These are phyloP conservation scores for Hippasteria phrygiana DNA, from an alignment of 53 echinoderm and acorn worm genomes.

Conservation along the genomic window DNA sequence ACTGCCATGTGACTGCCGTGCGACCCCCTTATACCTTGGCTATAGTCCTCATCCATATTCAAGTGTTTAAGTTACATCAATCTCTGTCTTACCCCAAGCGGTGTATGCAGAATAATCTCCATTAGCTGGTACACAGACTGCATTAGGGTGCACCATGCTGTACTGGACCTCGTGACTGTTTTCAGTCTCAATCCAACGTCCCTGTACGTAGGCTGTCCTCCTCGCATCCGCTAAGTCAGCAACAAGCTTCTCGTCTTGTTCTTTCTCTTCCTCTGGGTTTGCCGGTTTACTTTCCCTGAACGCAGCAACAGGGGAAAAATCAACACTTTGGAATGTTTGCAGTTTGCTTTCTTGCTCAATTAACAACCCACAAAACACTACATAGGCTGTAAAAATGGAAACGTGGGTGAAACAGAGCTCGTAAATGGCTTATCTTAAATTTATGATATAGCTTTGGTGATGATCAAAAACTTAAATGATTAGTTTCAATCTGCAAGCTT, in stretches of 20 bases:
- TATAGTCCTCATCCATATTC: no score
- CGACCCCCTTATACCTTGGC: no score
- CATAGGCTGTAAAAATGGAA: no score
- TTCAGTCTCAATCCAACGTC: constrained; percentile 94
- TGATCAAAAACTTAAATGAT: no score
- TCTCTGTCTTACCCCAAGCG: constrained; percentile 81
- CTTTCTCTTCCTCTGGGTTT: constrained; percentile 54
- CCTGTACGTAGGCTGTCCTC: constrained; percentile 85
- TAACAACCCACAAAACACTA: no score
- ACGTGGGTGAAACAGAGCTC: no score
- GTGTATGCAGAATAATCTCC: constrained; percentile 95
- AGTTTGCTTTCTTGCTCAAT: no score
- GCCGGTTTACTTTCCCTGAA: constrained; percentile 38
- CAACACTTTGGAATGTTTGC: no score
- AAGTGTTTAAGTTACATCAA: not conserved
- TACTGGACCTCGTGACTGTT: constrained; percentile 91
- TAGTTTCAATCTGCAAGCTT: no score
- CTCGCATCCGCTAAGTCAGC: constrained; percentile 92
- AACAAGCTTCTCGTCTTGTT: constrained; percentile 69
- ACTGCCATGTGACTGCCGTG: no score
- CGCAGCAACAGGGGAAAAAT: not conserved
- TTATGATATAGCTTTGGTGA: no score
- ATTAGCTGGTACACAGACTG: constrained; percentile 88
- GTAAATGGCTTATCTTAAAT: no score
- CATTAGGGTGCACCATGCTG: constrained; percentile 81